A percentile compares a stretch with the other conserved stretches of the same genome.
Conservation (phyloP, 30 jellyfish, hydroid and myxozoan species). For the Cassiopea xamachana region DNA sequence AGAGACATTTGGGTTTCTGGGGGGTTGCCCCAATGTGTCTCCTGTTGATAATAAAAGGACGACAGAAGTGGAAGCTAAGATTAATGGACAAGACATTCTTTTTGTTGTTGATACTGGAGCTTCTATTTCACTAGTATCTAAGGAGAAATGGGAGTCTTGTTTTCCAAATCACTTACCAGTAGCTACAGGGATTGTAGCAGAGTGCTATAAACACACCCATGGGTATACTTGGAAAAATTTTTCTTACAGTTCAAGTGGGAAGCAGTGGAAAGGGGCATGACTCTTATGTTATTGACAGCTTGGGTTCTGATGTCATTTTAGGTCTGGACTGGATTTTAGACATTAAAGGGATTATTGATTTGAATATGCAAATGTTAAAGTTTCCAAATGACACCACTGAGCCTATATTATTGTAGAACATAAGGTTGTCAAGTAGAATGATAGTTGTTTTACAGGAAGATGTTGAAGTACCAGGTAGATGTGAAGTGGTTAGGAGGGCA, state of each 20-base stretch:
- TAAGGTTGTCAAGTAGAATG: slow-evolving; percentile 15
- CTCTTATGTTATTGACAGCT: slow-evolving; percentile 3
- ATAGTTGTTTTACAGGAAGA: slow-evolving; percentile 44
- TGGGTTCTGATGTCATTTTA: slow-evolving; percentile 28
- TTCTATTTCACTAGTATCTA: slow-evolving; percentile 15
- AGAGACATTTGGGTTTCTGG: too few relatives aligned
- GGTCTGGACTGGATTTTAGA: slow-evolving; percentile 41
- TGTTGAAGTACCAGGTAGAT: slow-evolving; percentile 45
- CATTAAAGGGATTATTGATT: not conserved
- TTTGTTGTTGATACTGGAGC: slow-evolving; percentile 37
- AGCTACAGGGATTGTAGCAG: slow-evolving; percentile 29
- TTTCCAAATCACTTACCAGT: slow-evolving; percentile 20
- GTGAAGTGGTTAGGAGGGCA: slow-evolving; percentile 37
- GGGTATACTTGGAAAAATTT: slow-evolving; percentile 23
- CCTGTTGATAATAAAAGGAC: slow-evolving; percentile 43
- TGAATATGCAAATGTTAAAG: not conserved
- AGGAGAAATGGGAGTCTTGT: slow-evolving; percentile 48
- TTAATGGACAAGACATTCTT: slow-evolving; percentile 19
- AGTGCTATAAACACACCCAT: slow-evolving; percentile 37
- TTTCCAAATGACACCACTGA: slow-evolving; percentile 34
- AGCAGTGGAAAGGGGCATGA: slow-evolving; percentile 29
- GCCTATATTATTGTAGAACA: not conserved
- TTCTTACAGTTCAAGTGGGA: slow-evolving; percentile 23
- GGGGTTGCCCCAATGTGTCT: not conserved
- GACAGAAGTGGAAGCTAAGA: slow-evolving; percentile 33